A percentile compares a stretch with the other conserved stretches of the same genome.
Conservation (phyloP, 2,113 vertebrate species). For the Esox niger region DNA sequence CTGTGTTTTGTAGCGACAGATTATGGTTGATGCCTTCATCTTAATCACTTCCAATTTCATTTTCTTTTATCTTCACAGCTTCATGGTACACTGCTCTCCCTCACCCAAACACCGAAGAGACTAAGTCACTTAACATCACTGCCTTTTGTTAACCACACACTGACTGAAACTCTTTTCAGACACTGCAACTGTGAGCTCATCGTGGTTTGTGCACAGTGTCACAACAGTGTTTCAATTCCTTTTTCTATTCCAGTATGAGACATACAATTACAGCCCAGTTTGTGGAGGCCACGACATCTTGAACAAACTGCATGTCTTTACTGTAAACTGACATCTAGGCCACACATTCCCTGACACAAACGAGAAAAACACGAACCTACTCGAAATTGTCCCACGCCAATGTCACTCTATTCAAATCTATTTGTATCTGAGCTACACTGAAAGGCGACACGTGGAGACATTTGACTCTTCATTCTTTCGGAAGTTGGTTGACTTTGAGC, state of each 20-base stretch:
- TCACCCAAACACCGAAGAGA: constrained; percentile 4
- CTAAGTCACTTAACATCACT: background rate
- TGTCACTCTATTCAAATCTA: too few species aligned
- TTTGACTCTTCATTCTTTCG: background rate
- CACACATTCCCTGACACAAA: too few species aligned
- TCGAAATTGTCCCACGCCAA: too few species aligned
- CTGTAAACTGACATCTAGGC: too few species aligned
- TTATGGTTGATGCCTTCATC: constrained; percentile 70
- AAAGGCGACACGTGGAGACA: background rate
- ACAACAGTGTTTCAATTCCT: too few species aligned
- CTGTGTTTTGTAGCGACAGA: constrained; percentile 39
- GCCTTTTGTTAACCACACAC: background rate
- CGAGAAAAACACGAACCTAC: too few species aligned
- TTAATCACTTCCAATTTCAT: constrained; percentile 68
- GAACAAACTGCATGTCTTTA: too few species aligned
- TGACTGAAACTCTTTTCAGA: background rate
- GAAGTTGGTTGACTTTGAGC: constrained; percentile 35
- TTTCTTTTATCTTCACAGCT: constrained; percentile 57
- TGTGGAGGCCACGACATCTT: too few species aligned
- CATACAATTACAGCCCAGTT: too few species aligned
- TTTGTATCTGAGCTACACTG: too few species aligned
- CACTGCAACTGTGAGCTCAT: background rate
- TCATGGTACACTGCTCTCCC: constrained; percentile 32
- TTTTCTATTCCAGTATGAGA: too few species aligned
- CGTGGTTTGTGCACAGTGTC: background rate